A percentile compares a stretch with the other conserved stretches of the same genome.
These are phyloP conservation scores for Melanotaenia trifasciata DNA, from an alignment of 2,797 vertebrate species.

Conservation along the genomic window DNA sequence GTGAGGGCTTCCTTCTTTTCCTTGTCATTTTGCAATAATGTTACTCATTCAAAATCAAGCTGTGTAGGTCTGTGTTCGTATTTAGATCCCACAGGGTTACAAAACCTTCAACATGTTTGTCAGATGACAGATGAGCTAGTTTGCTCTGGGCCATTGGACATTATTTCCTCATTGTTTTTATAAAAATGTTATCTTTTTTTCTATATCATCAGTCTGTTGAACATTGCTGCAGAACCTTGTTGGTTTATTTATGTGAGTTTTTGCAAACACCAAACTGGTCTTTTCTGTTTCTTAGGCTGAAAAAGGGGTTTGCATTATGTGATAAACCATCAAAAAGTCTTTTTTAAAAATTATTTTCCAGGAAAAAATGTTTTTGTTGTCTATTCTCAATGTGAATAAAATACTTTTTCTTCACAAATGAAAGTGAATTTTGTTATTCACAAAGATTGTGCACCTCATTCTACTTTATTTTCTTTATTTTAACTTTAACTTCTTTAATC, in stretches of 20 bases:
- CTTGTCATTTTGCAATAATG: constrained; percentile 27
- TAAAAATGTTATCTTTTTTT: not conserved
- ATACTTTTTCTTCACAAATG: not conserved
- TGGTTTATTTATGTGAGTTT: not conserved
- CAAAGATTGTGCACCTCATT: not conserved
- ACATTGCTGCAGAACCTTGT: not conserved
- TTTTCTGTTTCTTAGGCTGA: not conserved
- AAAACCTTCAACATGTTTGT: constrained; percentile 3
- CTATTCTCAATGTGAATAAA: not conserved
- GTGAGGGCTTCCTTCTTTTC: constrained; percentile 26
- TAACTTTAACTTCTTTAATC: too few relatives aligned
- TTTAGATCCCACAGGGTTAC: not conserved
- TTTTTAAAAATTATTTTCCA: too few relatives aligned
- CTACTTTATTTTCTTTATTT: too few relatives aligned
- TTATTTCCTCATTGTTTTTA: not conserved
- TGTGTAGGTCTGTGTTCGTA: not conserved
- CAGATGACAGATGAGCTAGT: not conserved
- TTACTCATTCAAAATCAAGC: not conserved
- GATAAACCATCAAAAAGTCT: too few relatives aligned
- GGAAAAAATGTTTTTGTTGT: too few relatives aligned
- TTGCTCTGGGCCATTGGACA: not conserved
- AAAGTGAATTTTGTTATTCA: not conserved
- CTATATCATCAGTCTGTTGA: not conserved
- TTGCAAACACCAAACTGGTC: not conserved
- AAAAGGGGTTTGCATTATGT: too few relatives aligned